Conservation (phyloP, 2,797 vertebrate species). For the Amphiprion clarkii region DNA sequence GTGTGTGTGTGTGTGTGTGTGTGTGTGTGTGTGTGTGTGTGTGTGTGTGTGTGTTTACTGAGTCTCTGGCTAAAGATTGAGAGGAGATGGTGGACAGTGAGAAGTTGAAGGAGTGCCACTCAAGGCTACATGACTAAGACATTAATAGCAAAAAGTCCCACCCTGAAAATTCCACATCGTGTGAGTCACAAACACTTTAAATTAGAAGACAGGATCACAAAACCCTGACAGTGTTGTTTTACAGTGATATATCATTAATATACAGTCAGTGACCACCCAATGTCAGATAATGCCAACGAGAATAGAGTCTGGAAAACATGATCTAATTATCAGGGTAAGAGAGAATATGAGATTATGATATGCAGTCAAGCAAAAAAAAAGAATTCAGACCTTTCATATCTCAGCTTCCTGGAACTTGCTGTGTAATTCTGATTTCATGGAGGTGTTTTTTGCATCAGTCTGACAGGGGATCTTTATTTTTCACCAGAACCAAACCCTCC, state of each 20-base stretch:
- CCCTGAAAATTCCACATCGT: slow-evolving; percentile 66
- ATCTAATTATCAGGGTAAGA: neutral
- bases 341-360: neutral
- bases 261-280: neutral
- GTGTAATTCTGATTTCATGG: too few species aligned
- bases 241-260: slow-evolving; percentile 28
- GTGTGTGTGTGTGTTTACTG: slow-evolving; percentile 10
- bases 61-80: slow-evolving; percentile 39
- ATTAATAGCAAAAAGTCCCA: slow-evolving; percentile 64
- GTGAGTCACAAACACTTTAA: slow-evolving; percentile 70
- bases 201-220: slow-evolving; percentile 48
- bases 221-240: slow-evolving; percentile 19
- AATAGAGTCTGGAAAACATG: neutral
- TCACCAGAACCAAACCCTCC: neutral
- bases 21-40: slow-evolving; percentile 6
- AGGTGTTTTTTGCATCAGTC: too few species aligned
- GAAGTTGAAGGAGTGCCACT: slow-evolving; percentile 68
- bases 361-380: too few species aligned
- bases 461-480: too few species aligned
- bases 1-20: too few species aligned
- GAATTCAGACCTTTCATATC: too few species aligned
- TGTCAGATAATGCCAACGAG: neutral
- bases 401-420: too few species aligned
- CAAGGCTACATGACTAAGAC: slow-evolving; percentile 71
- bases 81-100: slow-evolving; percentile 24